These are phyloP conservation scores for Dinomys branickii DNA, from an alignment of 2,113 vertebrate species.

Conservation along the genomic window DNA sequence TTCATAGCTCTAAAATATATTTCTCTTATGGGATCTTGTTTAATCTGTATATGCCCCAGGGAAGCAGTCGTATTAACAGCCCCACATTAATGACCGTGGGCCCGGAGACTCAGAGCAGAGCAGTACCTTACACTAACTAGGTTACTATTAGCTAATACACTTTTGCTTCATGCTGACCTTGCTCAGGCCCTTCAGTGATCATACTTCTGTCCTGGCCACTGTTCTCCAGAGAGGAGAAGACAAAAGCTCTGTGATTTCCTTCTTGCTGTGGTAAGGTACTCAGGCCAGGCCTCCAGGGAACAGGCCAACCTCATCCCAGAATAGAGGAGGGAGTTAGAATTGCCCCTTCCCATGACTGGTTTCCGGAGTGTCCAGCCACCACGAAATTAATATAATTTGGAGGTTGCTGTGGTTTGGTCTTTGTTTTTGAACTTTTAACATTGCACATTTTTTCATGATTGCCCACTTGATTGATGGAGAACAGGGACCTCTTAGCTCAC, in stretches of 20 bases:
- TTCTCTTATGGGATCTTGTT: neutral
- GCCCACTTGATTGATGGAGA: constrained; percentile 67
- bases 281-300: neutral
- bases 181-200: neutral
- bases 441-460: constrained; percentile 60
- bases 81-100: neutral
- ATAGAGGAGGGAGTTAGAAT: constrained; percentile 44
- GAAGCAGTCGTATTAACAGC: neutral
- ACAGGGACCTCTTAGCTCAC: constrained; percentile 74
- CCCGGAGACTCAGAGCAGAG: neutral
- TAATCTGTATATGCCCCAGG: neutral
- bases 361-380: constrained; percentile 20
- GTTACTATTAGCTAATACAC: neutral
- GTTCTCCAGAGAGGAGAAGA: constrained; percentile 14
- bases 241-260: constrained; percentile 7
- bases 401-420: constrained; percentile 61
- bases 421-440: constrained; percentile 63
- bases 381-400: constrained; percentile 68
- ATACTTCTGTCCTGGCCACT: neutral
- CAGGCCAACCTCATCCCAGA: neutral
- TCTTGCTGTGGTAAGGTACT: neutral
- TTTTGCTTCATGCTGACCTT: constrained; percentile 2
- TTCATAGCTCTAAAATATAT: neutral
- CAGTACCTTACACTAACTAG: neutral
- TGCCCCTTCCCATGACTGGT: neutral